A percentile compares a stretch with the other conserved stretches of the same genome.
These are phyloP conservation scores for Cavia porcellus DNA, from an alignment of 2,113 vertebrate species.

Conservation along the genomic window DNA sequence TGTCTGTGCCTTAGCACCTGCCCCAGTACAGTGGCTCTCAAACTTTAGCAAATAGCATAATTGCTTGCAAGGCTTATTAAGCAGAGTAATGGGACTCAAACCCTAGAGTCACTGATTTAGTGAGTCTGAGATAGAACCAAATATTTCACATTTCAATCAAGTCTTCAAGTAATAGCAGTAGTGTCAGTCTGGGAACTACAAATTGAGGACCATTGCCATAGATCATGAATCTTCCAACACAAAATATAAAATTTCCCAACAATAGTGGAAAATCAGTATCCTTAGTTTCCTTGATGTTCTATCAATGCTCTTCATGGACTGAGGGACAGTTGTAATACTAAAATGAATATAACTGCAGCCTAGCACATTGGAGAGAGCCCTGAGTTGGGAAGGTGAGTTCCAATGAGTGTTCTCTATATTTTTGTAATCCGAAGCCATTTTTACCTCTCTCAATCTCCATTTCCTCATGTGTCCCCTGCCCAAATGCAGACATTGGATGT, in stretches of 20 bases:
- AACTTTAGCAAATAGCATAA: conserved; percentile 7
- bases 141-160: conserved; percentile 20
- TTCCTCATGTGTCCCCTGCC: neutral
- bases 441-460: neutral
- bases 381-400: neutral
- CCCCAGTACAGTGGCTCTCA: neutral
- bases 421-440: neutral
- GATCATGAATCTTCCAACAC: conserved; percentile 18
- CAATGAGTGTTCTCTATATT: neutral
- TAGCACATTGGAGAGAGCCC: neutral
- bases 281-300: neutral
- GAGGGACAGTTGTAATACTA: neutral
- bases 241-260: neutral
- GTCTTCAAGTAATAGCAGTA: conserved; percentile 3
- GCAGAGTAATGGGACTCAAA: neutral
- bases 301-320: neutral
- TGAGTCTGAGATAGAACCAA: neutral
- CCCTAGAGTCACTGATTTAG: neutral
- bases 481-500: neutral
- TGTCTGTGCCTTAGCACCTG: neutral
- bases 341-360: neutral
- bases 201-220: neutral
- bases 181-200: neutral
- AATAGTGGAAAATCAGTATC: neutral
- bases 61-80: conserved; percentile 8